A percentile compares a stretch with the other conserved stretches of the same genome.
These are phyloP conservation scores for Montifringilla adamsi DNA, from an alignment of 2,113 vertebrate genomes.

Conservation along the genomic window DNA sequence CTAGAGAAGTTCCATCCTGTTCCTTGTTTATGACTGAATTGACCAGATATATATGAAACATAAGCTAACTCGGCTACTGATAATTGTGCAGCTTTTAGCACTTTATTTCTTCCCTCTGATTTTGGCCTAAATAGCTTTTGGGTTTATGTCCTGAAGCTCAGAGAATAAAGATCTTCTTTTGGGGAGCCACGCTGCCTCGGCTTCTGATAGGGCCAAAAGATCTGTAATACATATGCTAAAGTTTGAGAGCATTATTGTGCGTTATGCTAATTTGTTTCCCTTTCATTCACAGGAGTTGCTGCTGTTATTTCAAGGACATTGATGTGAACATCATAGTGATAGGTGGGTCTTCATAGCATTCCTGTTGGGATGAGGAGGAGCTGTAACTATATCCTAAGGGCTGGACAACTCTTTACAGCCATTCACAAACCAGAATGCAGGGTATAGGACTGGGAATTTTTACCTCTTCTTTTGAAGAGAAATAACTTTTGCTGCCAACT, in stretches of 20 bases:
- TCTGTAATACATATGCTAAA: accelerated
- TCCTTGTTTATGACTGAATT: background rate
- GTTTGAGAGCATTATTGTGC: background rate
- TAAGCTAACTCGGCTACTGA: background rate
- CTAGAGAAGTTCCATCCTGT: background rate
- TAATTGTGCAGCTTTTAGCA: background rate
- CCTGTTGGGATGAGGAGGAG: background rate
- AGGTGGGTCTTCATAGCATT: background rate
- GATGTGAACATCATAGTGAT: background rate
- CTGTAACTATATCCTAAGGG: background rate
- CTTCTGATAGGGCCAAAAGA: background rate
- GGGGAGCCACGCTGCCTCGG: accelerated
- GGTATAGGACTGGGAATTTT: background rate
- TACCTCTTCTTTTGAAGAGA: background rate
- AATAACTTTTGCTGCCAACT: background rate
- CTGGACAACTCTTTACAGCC: background rate
- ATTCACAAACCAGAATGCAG: background rate
- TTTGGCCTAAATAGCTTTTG: background rate
- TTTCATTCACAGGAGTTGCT: background rate
- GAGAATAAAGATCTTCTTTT: background rate
- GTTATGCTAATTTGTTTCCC: background rate
- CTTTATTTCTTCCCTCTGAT: background rate
- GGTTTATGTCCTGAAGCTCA: background rate
- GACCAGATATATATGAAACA: background rate
- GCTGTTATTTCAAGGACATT: background rate